Conservation (phyloP, 2,113 vertebrate species). For the Anguilla japonica region DNA sequence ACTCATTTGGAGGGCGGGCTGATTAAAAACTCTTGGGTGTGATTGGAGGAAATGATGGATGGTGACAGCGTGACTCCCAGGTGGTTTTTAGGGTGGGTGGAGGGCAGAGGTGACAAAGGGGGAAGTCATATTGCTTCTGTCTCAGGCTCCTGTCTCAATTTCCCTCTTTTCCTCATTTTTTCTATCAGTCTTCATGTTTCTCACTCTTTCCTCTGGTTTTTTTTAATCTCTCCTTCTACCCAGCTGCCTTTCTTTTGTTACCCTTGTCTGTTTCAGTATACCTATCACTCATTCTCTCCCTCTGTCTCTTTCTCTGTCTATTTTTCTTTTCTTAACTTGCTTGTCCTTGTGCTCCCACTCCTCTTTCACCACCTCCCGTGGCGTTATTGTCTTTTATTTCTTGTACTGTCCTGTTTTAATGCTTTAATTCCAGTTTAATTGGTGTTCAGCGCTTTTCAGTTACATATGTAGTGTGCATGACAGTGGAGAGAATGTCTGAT, state of each 20-base stretch:
- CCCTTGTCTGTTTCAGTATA: neutral
- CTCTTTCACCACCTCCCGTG: neutral
- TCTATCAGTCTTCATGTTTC: neutral
- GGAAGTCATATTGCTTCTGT: constrained; percentile 4
- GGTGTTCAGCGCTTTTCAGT: no score
- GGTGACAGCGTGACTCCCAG: constrained; percentile 43
- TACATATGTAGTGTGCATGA: no score
- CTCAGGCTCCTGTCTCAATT: constrained; percentile 31
- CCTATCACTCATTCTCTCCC: constrained; percentile 34
- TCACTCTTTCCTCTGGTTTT: neutral
- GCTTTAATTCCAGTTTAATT: no score
- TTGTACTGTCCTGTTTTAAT: neutral
- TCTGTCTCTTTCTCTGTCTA: constrained; percentile 45
- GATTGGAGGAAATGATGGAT: constrained; percentile 59
- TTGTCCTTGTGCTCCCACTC: neutral
- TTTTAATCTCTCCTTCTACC: neutral
- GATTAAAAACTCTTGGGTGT: constrained; percentile 56
- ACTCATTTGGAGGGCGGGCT: constrained; percentile 17
- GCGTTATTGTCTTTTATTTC: neutral
- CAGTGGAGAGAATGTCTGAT: neutral
- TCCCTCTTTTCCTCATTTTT: constrained; percentile 47
- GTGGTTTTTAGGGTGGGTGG: constrained; percentile 34
- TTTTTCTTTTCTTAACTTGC: constrained; percentile 12
- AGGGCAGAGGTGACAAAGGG: neutral
- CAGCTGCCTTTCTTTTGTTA: no score